Conservation (phyloP, 2,797 vertebrate species). For the Poliocrania exsul region DNA sequence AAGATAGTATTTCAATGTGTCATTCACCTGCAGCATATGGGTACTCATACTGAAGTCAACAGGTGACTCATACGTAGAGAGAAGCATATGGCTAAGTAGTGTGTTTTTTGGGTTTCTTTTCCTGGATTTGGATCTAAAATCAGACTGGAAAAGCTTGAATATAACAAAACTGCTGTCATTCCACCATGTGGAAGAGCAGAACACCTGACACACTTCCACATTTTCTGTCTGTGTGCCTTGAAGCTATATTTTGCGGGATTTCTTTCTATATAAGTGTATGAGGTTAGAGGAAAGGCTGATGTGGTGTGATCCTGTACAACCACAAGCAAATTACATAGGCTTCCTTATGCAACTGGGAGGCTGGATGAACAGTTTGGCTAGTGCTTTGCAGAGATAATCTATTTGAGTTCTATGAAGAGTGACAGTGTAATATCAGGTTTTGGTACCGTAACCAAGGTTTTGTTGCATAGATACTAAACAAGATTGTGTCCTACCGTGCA, state of each 20-base stretch:
- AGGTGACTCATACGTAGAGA: conserved; percentile 28
- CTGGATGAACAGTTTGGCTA: background rate
- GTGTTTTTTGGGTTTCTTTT: background rate
- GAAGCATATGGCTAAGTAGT: conserved; percentile 6
- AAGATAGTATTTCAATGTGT: background rate
- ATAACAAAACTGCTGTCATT: background rate
- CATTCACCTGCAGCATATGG: conserved; percentile 13
- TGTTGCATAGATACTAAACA: background rate
- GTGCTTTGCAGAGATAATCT: background rate
- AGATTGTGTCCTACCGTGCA: background rate
- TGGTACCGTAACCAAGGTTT: background rate
- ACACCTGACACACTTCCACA: background rate
- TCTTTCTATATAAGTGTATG: background rate
- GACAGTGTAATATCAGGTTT: background rate
- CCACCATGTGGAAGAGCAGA: background rate
- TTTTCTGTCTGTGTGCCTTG: background rate
- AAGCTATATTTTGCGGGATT: background rate
- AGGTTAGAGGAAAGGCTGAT: background rate
- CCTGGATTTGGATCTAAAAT: background rate
- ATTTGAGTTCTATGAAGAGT: background rate
- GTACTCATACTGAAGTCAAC: conserved; percentile 20
- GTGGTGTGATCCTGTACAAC: background rate
- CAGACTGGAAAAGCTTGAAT: background rate
- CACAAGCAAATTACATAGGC: background rate
- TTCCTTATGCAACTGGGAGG: background rate